Evolutionary conservation across 2,797 vertebrate species (phyloP).

Genomic region (Chiroxiphia lanceolata): DNA sequence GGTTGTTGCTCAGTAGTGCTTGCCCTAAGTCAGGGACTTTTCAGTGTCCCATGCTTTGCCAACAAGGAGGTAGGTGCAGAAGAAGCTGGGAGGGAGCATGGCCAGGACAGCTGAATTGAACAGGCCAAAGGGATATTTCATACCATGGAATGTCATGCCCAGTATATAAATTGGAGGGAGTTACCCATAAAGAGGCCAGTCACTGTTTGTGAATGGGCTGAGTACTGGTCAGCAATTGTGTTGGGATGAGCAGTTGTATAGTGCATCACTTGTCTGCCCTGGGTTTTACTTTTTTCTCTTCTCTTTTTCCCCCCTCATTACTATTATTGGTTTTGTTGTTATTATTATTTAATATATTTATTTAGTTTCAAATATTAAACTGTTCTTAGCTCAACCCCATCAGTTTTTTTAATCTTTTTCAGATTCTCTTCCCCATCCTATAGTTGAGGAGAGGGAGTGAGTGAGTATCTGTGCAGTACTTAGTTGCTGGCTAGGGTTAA

Average conservation of each 20-base stretch:
- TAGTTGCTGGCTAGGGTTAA: background rate
- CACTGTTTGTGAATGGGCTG: background rate
- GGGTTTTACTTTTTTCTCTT: background rate
- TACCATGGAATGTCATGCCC: too few relatives aligned
- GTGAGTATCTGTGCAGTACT: background rate
- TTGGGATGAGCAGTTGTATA: background rate
- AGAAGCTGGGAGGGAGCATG: background rate
- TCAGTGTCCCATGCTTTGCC: background rate
- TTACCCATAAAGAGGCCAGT: background rate
- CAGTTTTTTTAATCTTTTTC: background rate
- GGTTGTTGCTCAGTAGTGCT: background rate
- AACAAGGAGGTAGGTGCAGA: background rate
- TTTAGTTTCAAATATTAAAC: background rate
- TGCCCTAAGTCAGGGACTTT: background rate
- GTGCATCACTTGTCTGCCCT: accelerated
- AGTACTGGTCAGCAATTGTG: background rate
- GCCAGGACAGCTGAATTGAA: background rate
- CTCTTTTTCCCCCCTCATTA: accelerated
- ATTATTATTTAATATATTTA: background rate
- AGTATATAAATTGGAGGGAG: background rate
- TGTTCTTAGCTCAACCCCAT: background rate
- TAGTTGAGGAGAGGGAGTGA: background rate
- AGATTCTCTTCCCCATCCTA: background rate
- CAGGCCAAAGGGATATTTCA: background rate
- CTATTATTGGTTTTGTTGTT: background rate